Conservation (phyloP, 2,797 vertebrate genomes). For the Mus spretus region DNA sequence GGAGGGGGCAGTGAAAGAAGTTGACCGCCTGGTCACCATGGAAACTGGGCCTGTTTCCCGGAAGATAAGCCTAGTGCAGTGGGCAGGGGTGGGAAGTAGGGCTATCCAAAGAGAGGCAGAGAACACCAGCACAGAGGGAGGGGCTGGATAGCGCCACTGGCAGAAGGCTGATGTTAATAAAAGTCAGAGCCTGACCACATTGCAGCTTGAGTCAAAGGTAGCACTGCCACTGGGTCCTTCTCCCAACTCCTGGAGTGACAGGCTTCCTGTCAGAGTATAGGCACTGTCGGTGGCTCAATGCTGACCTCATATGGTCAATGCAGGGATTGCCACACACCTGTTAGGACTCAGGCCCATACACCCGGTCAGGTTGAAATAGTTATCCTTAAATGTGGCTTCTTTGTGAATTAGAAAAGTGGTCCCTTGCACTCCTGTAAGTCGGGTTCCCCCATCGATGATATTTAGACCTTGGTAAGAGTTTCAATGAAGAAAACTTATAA, state of each 20-base stretch:
- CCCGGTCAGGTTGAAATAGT: background rate
- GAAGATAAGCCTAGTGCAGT: slow-evolving; percentile 56
- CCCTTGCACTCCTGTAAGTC: background rate
- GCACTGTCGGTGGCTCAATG: slow-evolving; percentile 60
- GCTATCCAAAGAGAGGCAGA: slow-evolving; percentile 24
- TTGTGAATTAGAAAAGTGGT: background rate
- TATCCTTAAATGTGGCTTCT: slow-evolving; percentile 42
- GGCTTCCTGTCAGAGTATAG: background rate
- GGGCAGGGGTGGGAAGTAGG: background rate
- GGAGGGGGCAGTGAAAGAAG: slow-evolving; percentile 32
- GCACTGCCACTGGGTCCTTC: background rate
- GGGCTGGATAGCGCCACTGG: background rate
- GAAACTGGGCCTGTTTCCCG: slow-evolving; percentile 64
- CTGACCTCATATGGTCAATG: slow-evolving; percentile 79
- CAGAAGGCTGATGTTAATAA: background rate
- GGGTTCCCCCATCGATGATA: background rate
- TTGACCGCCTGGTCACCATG: slow-evolving; percentile 73
- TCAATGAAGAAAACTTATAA: background rate
- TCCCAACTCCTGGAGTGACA: slow-evolving; percentile 12
- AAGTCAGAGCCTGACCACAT: background rate
- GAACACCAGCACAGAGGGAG: background rate
- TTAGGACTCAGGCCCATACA: background rate
- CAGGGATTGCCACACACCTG: slow-evolving; percentile 38
- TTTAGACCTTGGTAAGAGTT: slow-evolving; percentile 33
- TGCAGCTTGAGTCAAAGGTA: slow-evolving; percentile 23